A percentile compares a stretch with the other conserved stretches of the same genome.
Evolutionary conservation across 2,888 invertebrate species (phyloP).

Genomic region (Synergus itoensis): DNA sequence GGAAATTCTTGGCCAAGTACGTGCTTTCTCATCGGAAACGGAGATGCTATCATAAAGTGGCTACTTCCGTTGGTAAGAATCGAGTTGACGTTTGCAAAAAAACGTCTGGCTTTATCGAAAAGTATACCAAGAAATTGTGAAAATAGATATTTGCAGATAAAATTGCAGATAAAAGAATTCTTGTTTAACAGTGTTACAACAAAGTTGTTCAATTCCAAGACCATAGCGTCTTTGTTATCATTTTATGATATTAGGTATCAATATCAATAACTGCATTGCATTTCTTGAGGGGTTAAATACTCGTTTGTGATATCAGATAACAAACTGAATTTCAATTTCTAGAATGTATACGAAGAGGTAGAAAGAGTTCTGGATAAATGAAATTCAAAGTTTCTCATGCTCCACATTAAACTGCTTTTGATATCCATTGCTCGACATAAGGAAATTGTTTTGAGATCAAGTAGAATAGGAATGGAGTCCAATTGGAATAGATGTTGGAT

Average conservation of each 20-base stretch:
- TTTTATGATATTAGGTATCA: no score
- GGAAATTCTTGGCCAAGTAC: neutral
- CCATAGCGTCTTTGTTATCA: no score
- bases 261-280: no score
- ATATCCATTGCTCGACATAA: neutral
- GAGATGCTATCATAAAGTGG: neutral
- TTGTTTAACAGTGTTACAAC: neutral
- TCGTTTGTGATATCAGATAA: neutral
- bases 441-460: neutral
- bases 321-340: neutral
- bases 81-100: no score
- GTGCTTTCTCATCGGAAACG: neutral
- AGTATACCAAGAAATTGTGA: no score
- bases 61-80: no score
- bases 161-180: no score
- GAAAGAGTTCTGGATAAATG: neutral
- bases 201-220: no score
- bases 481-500: no score
- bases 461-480: neutral
- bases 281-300: no score
- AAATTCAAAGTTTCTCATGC: neutral
- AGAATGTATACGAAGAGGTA: neutral
- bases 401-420: neutral
- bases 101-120: no score
- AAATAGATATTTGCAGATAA: no score